These are phyloP conservation scores for Cartodere bifasciata DNA, from an alignment of 2,888 invertebrate genomes.

Conservation along the genomic window DNA sequence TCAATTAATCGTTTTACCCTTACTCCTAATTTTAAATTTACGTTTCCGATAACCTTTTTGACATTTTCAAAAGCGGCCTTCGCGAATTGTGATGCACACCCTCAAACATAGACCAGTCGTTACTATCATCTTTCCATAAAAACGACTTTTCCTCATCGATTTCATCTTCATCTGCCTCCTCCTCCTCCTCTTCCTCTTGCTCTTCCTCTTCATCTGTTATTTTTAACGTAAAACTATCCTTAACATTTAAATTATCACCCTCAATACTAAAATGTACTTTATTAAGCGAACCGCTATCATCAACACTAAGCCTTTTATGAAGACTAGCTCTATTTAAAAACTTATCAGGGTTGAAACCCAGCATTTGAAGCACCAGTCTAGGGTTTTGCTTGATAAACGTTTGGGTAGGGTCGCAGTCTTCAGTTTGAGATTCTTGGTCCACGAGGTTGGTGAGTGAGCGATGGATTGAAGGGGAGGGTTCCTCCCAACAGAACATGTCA, in stretches of 20 bases:
- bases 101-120: no score
- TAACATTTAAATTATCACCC: background rate
- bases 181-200: conserved; percentile 15
- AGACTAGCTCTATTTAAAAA: conserved; percentile 25
- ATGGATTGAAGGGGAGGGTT: conserved; percentile 15
- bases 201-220: conserved; percentile 18
- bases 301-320: conserved; percentile 25
- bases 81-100: no score
- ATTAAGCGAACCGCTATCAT: conserved; percentile 18
- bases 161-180: no score
- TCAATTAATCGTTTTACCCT: no score
- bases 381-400: conserved; percentile 61
- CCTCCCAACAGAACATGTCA: conserved; percentile 70
- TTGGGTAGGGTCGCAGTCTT: conserved; percentile 43
- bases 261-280: background rate
- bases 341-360: conserved; percentile 53
- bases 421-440: conserved; percentile 47
- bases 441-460: conserved; percentile 22
- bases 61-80: no score
- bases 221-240: conserved; percentile 8
- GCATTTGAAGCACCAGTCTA: conserved; percentile 54
- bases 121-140: no score
- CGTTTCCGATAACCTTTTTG: no score
- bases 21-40: no score
- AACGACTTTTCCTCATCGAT: conserved; percentile 23